Evolutionary conservation across 2,888 invertebrate genomes (phyloP).

Genomic region (Glyphotaelius pellucidus): DNA sequence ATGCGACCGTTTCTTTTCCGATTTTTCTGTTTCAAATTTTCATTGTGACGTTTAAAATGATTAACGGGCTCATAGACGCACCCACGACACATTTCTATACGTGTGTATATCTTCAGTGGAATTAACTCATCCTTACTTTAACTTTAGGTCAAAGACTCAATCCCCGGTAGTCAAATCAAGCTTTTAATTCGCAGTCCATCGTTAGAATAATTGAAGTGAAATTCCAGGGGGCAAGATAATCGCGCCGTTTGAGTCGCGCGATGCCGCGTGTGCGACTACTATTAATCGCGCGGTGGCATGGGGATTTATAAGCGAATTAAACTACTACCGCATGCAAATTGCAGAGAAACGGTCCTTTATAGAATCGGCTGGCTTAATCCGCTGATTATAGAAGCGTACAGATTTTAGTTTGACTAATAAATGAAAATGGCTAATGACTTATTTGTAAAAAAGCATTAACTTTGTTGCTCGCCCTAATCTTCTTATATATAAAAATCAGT

Average conservation of each 20-base stretch:
- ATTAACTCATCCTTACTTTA: no score
- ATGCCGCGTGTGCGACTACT: background rate
- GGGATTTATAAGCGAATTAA: conserved; percentile 49
- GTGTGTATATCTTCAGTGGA: no score
- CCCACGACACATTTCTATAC: no score
- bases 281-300: conserved; percentile 21
- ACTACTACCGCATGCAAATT: conserved; percentile 46
- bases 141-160: background rate
- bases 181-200: conserved; percentile 14
- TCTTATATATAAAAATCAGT: no score
- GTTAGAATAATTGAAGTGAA: conserved; percentile 16
- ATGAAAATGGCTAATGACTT: no score
- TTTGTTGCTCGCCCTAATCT: no score
- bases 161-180: background rate
- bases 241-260: background rate
- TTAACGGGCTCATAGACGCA: no score
- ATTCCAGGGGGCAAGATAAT: background rate
- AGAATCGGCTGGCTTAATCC: conserved; percentile 7
- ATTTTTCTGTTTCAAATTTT: no score
- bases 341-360: conserved; percentile 41
- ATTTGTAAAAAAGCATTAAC: no score
- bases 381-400: background rate
- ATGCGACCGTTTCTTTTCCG: no score
- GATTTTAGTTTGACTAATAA: background rate
- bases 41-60: no score